Evolutionary conservation across 2,888 invertebrate species (phyloP).

Genomic region (Ischnus inquisitorius): DNA sequence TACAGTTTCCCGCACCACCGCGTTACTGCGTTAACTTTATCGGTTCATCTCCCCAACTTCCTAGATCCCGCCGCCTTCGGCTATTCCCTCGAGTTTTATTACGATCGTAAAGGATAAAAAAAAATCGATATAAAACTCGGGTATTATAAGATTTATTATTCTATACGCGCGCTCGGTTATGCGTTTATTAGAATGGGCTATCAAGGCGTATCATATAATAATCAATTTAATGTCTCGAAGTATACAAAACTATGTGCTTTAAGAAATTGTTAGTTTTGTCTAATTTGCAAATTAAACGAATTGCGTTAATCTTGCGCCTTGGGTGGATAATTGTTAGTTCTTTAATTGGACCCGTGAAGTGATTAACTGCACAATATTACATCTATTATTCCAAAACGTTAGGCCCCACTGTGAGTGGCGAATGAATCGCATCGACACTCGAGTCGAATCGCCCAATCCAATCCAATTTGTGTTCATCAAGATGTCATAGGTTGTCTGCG

Average conservation of each 20-base stretch:
- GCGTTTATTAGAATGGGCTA: background rate
- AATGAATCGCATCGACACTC: background rate
- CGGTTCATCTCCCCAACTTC: background rate
- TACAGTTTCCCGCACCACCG: background rate
- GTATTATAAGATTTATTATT: slow-evolving; percentile 20
- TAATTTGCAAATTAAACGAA: background rate
- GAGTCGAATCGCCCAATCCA: background rate
- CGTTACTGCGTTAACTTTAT: slow-evolving; percentile 21
- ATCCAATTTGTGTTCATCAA: background rate
- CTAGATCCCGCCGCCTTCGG: background rate
- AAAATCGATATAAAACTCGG: slow-evolving; percentile 41
- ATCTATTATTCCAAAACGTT: background rate
- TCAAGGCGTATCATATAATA: background rate
- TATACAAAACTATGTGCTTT: background rate
- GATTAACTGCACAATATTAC: background rate
- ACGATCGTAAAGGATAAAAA: slow-evolving; percentile 27
- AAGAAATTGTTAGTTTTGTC: background rate
- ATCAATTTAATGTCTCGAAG: background rate
- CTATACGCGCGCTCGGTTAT: background rate
- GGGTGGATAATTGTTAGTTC: background rate
- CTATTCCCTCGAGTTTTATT: slow-evolving; percentile 26
- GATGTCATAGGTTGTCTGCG: background rate
- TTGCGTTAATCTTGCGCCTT: background rate
- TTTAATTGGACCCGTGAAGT: background rate
- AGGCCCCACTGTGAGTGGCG: slow-evolving; percentile 6